Conservation (phyloP, 2,888 invertebrate species). For the Drosophila formosana region DNA sequence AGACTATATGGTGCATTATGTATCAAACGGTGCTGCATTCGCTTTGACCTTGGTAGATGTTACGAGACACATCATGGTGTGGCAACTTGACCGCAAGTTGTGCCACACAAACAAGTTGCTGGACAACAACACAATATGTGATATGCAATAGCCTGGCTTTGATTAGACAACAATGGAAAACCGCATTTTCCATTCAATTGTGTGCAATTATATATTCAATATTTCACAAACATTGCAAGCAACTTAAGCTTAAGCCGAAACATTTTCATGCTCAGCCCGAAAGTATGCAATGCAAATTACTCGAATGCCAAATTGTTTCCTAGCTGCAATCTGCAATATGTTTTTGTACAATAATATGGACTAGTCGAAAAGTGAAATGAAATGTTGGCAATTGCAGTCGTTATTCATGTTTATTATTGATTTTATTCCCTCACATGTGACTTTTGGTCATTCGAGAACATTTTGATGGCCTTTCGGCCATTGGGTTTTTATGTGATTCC, state of each 20-base stretch:
- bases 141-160: slow-evolving; percentile 5
- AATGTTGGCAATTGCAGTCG: background rate
- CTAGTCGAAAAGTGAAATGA: background rate
- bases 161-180: slow-evolving; percentile 10
- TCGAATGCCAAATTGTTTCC: background rate
- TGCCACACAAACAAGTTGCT: too few species aligned
- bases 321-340: background rate
- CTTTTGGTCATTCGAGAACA: background rate
- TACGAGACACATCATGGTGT: background rate
- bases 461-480: slow-evolving; percentile 17
- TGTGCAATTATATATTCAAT: background rate
- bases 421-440: slow-evolving; percentile 14
- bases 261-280: background rate
- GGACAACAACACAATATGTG: slow-evolving; percentile 15
- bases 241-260: background rate
- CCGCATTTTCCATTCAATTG: slow-evolving; percentile 6
- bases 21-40: background rate
- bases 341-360: background rate
- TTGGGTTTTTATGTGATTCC: slow-evolving; percentile 5
- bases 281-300: slow-evolving; percentile 1
- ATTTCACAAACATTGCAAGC: background rate
- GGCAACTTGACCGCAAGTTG: slow-evolving; percentile 28
- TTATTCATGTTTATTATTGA: slow-evolving; percentile 10
- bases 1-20: background rate
- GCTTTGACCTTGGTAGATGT: background rate